A percentile compares a stretch with the other conserved stretches of the same genome.
These are phyloP conservation scores for Polylopha cassiicola DNA, from an alignment of 2,888 invertebrate genomes.

Conservation along the genomic window DNA sequence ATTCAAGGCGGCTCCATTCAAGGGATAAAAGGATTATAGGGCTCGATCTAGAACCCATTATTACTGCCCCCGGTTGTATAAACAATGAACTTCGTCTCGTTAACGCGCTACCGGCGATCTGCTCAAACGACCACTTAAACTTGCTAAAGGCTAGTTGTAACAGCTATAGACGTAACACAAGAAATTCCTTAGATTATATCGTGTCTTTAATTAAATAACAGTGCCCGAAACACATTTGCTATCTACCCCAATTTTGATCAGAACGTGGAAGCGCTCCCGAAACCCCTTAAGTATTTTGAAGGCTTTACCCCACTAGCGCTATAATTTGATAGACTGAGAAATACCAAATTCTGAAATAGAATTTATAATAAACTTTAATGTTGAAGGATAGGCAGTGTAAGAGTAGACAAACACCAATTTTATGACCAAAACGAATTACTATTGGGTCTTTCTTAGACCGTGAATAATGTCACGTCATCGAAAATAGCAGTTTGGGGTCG, in stretches of 20 bases:
- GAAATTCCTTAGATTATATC: too few relatives aligned
- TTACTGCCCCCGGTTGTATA: slow-evolving; percentile 21
- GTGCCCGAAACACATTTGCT: too few relatives aligned
- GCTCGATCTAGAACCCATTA: slow-evolving; percentile 18
- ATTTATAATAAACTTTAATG: background rate
- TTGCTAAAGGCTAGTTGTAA: too few relatives aligned
- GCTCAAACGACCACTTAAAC: slow-evolving; percentile 22
- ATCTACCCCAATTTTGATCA: too few relatives aligned
- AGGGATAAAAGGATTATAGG: slow-evolving; percentile 24
- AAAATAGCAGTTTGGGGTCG: slow-evolving; percentile 29
- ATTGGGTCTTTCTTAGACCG: slow-evolving; percentile 23
- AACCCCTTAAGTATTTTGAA: too few relatives aligned
- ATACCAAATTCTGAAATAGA: too few relatives aligned
- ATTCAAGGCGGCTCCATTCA: slow-evolving; percentile 23
- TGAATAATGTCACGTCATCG: slow-evolving; percentile 34
- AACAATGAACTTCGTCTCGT: slow-evolving; percentile 21
- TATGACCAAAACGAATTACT: slow-evolving; percentile 22
- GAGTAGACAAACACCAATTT: slow-evolving; percentile 14
- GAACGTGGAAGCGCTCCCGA: too few relatives aligned
- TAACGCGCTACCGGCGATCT: slow-evolving; percentile 14
- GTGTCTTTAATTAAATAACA: too few relatives aligned
- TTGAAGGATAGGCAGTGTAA: too few relatives aligned
- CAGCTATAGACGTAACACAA: too few relatives aligned
- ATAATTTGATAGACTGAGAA: too few relatives aligned
- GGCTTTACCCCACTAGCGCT: too few relatives aligned